Conservation (phyloP, 2,113 vertebrate genomes). For the Amblyopsis rosae region DNA sequence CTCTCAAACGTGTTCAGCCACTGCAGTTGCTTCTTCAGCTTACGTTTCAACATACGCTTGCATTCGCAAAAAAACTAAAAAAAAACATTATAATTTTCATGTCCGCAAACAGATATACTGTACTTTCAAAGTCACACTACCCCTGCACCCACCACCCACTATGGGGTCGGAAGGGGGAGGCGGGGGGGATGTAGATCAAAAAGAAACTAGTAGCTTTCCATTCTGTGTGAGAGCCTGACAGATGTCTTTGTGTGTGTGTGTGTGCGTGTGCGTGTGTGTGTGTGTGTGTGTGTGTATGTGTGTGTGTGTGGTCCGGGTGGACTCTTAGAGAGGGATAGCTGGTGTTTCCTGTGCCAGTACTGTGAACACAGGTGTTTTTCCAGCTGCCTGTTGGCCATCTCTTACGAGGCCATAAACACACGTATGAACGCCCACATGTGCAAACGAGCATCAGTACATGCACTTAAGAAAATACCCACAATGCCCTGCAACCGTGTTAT, state of each 20-base stretch:
- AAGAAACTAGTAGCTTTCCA: constrained; percentile 57
- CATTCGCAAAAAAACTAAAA: constrained; percentile 35
- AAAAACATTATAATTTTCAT: constrained; percentile 5
- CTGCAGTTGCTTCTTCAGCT: constrained; percentile 16
- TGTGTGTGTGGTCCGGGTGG: constrained; percentile 18
- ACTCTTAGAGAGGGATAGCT: constrained; percentile 3
- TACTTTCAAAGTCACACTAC: constrained; percentile 67
- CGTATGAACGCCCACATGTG: background rate
- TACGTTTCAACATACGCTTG: constrained; percentile 20
- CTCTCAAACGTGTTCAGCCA: constrained; percentile 65
- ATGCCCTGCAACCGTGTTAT: too few relatives aligned
- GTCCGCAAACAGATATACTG: background rate
- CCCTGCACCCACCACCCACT: constrained; percentile 53
- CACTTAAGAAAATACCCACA: too few relatives aligned
- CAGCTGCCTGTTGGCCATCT: constrained; percentile 14
- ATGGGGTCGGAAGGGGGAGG: constrained; percentile 45
- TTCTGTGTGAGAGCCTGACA: constrained; percentile 63
- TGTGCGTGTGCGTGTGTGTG: constrained; percentile 17
- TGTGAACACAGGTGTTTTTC: constrained; percentile 37
- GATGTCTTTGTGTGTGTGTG: constrained; percentile 43
- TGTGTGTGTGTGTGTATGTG: constrained; percentile 10
- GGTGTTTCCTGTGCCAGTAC: constrained; percentile 22
- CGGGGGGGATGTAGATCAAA: constrained; percentile 57
- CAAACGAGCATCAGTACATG: background rate
- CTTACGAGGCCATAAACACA: constrained; percentile 12